Evolutionary conservation across 1,140 invertebrate genomes (phyloP).

Genomic region (Pseudomyrmex sp.): DNA sequence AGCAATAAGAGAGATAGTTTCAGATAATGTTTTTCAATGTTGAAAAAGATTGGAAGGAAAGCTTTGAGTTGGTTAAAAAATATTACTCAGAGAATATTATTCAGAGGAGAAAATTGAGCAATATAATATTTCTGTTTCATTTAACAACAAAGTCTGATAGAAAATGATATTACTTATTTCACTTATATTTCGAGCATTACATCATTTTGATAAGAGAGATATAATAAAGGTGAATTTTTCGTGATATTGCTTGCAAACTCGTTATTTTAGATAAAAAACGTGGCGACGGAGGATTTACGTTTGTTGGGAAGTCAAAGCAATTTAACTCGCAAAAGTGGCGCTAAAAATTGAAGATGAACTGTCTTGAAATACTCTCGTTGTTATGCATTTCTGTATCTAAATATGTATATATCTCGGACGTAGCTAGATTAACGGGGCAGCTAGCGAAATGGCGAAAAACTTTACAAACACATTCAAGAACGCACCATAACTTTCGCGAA

Average conservation of each 20-base stretch:
- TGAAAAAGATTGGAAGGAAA: background rate
- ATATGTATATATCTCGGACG: slow-evolving; percentile 64
- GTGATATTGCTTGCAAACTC: slow-evolving; percentile 18
- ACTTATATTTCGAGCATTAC: background rate
- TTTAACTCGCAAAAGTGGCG: slow-evolving; percentile 50
- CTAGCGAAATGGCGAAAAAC: slow-evolving; percentile 58
- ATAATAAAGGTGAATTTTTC: background rate
- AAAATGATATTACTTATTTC: background rate
- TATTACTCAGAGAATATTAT: background rate
- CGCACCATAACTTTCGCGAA: slow-evolving; percentile 37
- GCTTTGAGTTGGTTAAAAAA: background rate
- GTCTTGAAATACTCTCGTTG: slow-evolving; percentile 67
- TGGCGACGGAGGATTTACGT: background rate
- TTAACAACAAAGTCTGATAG: background rate
- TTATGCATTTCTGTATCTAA: slow-evolving; percentile 73
- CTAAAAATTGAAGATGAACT: slow-evolving; percentile 46
- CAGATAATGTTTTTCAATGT: background rate
- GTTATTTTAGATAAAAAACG: slow-evolving; percentile 27
- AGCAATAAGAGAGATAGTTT: slow-evolving; percentile 18
- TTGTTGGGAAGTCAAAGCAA: slow-evolving; percentile 44
- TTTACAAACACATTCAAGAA: slow-evolving; percentile 56
- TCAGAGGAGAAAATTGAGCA: background rate
- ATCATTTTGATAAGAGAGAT: background rate
- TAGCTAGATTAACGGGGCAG: slow-evolving; percentile 64
- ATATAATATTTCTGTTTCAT: background rate